These are phyloP conservation scores for Sinotaia quadrata DNA, from an alignment of 2,888 invertebrate genomes.

Conservation along the genomic window DNA sequence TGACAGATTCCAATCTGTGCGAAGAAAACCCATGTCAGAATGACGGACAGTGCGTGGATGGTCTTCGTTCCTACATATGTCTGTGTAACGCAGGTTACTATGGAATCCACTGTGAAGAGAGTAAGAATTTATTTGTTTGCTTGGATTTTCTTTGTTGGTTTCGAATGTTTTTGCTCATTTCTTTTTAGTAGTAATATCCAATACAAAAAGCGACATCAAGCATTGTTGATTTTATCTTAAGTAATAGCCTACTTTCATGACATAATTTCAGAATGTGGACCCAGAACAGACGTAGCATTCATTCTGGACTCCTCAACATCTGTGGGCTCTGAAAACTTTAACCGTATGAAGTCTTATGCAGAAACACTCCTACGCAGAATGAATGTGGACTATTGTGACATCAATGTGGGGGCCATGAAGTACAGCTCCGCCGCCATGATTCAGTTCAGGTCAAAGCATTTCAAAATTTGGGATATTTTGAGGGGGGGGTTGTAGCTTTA, in stretches of 20 bases:
- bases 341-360: conserved; percentile 59
- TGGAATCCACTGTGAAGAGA: conserved; percentile 63
- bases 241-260: not conserved
- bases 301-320: conserved; percentile 65
- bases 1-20: conserved; percentile 58
- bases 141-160: no score
- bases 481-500: no score
- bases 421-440: conserved; percentile 66
- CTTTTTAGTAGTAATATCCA: no score
- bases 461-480: no score
- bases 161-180: no score
- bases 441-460: conserved; percentile 47
- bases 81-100: conserved; percentile 62
- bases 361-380: conserved; percentile 60
- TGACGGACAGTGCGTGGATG: conserved; percentile 63
- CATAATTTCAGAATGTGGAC: conserved; percentile 56
- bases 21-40: conserved; percentile 61
- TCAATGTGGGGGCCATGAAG: conserved; percentile 63
- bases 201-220: no score
- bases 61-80: conserved; percentile 64
- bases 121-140: no score
- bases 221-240: no score
- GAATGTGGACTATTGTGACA: conserved; percentile 57
- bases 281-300: conserved; percentile 64
- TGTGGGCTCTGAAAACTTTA: conserved; percentile 57